phyloP scores from a whole-genome alignment of 2,113 vertebrate species.

The Microtus montanus region DNA sequence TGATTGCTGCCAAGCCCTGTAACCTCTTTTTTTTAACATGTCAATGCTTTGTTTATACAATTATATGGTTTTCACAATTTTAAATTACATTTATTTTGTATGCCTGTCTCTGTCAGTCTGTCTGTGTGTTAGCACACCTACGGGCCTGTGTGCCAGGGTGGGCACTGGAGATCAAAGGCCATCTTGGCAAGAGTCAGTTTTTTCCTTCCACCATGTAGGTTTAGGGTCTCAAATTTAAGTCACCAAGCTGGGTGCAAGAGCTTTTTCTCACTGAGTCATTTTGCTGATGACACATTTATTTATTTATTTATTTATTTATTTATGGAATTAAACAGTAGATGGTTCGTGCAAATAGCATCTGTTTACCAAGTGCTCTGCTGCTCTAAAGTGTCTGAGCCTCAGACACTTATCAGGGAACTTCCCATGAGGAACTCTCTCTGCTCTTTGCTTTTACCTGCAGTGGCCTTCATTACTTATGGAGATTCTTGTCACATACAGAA shows the following conservation, averaged over 20 bases:
- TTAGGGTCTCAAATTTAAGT: neutral
- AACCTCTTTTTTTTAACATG: neutral
- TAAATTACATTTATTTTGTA: neutral
- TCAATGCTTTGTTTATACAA: neutral
- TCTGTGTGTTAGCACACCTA: neutral
- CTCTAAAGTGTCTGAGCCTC: neutral
- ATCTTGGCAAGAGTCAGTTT: neutral
- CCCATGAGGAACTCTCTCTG: neutral
- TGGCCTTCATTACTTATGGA: neutral
- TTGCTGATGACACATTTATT: neutral
- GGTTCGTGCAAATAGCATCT: neutral
- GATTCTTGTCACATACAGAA: neutral
- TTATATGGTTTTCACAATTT: neutral
- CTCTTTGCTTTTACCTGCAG: neutral
- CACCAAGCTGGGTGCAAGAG: neutral
- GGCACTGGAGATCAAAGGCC: neutral
- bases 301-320: neutral
- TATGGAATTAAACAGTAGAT: neutral
- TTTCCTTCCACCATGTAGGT: neutral
- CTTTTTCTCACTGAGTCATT: neutral
- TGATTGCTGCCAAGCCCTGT: no score
- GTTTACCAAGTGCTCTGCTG: neutral
- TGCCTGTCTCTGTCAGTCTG: rapidly evolving
- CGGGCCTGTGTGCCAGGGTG: neutral
- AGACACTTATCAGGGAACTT: neutral